Percentiles rank a stretch among this genome's conserved stretches.
Evolutionary conservation across 2,888 invertebrate species (phyloP).

Genomic region (Zonitis immaculata): DNA sequence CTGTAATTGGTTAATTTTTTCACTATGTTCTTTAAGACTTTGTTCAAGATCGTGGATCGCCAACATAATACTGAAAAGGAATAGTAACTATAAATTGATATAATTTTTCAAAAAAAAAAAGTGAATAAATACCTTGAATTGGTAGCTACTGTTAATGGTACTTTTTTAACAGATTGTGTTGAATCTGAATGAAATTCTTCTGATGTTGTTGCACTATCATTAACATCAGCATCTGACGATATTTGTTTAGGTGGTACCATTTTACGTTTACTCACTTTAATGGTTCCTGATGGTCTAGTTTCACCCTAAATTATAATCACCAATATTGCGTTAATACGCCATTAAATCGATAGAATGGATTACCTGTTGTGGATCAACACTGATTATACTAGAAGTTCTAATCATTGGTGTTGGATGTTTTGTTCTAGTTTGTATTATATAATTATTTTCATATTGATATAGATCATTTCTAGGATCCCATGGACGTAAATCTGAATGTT

Average conservation of each 20-base stretch:
- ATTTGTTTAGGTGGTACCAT: slow-evolving; percentile 50
- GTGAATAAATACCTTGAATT: slow-evolving; percentile 33
- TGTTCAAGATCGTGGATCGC: slow-evolving; percentile 41
- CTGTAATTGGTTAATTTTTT: slow-evolving; percentile 38
- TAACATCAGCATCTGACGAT: slow-evolving; percentile 52
- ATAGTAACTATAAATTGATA: background rate
- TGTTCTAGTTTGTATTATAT: slow-evolving; percentile 72
- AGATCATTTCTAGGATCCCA: slow-evolving; percentile 87
- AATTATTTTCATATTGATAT: slow-evolving; percentile 81
- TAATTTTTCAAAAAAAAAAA: too few species aligned
- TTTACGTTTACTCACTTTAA: slow-evolving; percentile 52
- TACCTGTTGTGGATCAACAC: slow-evolving; percentile 55
- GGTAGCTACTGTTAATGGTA: slow-evolving; percentile 31
- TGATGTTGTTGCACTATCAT: slow-evolving; percentile 45
- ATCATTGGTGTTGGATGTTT: slow-evolving; percentile 71
- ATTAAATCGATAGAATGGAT: slow-evolving; percentile 35
- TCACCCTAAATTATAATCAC: slow-evolving; percentile 50
- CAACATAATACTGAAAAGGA: slow-evolving; percentile 36
- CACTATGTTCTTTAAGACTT: slow-evolving; percentile 38
- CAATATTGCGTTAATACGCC: too few species aligned
- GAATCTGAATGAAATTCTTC: slow-evolving; percentile 47
- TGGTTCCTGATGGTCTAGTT: slow-evolving; percentile 51
- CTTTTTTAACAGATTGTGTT: slow-evolving; percentile 41
- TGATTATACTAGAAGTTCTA: slow-evolving; percentile 65
- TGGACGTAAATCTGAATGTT: slow-evolving; percentile 73